Evolutionary conservation across 2,113 vertebrate genomes (phyloP).

Genomic region (Centropus unirufus): DNA sequence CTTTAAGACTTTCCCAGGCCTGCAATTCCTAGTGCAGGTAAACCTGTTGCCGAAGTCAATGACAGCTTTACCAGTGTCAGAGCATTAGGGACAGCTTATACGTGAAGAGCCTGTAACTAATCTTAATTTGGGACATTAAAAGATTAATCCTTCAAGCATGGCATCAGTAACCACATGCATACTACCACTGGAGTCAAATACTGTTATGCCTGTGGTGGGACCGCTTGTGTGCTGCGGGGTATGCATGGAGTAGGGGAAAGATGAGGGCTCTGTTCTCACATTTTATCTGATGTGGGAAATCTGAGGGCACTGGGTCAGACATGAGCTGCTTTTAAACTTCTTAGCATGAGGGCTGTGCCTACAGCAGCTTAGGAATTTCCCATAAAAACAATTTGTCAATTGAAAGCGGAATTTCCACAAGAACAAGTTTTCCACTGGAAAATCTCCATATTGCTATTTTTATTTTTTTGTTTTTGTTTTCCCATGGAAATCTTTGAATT

Average conservation of each 20-base stretch:
- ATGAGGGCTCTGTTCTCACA: not conserved
- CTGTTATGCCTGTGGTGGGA: fast-evolving
- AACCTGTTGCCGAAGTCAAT: not conserved
- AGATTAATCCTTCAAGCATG: not conserved
- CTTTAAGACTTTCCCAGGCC: not conserved
- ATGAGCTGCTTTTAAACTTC: constrained; percentile 47
- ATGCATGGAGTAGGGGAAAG: not conserved
- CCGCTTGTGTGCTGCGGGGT: not conserved
- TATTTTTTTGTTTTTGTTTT: constrained; percentile 18
- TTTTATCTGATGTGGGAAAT: constrained; percentile 50
- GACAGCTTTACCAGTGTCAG: not conserved
- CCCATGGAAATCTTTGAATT: constrained; percentile 42
- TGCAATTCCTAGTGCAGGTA: not conserved
- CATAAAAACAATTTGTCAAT: constrained; percentile 56
- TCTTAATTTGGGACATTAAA: constrained; percentile 2
- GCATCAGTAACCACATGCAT: fast-evolving
- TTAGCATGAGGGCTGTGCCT: constrained; percentile 48
- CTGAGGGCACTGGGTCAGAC: constrained; percentile 6
- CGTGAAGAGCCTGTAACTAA: not conserved
- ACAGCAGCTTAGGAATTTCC: constrained; percentile 64
- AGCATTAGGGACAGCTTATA: not conserved
- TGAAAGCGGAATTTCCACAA: constrained; percentile 60
- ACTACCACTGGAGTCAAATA: not conserved
- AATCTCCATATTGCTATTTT: constrained; percentile 45
- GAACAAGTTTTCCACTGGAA: constrained; percentile 65